Conservation (phyloP, 2,797 vertebrate genomes). For the Phylloscopus collybita region DNA sequence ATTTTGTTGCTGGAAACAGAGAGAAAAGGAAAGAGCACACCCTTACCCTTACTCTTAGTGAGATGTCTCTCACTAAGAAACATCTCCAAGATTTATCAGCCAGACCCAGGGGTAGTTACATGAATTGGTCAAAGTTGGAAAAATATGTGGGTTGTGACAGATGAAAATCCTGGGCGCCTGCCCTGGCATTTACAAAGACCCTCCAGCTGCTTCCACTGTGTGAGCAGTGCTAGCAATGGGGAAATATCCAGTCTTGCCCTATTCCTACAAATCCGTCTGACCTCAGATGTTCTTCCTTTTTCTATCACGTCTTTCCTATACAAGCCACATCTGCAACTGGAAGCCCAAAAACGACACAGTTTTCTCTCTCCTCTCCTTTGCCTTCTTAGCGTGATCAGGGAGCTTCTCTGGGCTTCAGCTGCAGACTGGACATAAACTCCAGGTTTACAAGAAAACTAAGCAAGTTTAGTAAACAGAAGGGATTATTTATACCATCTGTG, state of each 20-base stretch:
- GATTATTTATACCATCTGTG: constrained; percentile 36
- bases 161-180: not conserved
- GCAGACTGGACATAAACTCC: not conserved
- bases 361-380: not conserved
- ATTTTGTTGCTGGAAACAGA: not conserved
- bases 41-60: not conserved
- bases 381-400: not conserved
- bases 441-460: constrained; percentile 34
- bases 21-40: not conserved
- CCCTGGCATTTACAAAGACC: not conserved
- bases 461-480: constrained; percentile 57
- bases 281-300: not conserved
- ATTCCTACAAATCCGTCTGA: not conserved
- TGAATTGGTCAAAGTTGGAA: not conserved
- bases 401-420: not conserved
- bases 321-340: accelerated
- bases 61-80: not conserved
- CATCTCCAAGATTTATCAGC: not conserved
- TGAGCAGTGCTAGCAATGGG: not conserved
- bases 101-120: not conserved
- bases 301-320: not conserved
- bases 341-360: accelerated
- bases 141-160: not conserved
- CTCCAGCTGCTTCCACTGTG: not conserved
- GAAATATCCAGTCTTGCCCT: not conserved